These are phyloP conservation scores for Sporophila hypoxantha DNA, from an alignment of 2,113 vertebrate species.

Conservation along the genomic window DNA sequence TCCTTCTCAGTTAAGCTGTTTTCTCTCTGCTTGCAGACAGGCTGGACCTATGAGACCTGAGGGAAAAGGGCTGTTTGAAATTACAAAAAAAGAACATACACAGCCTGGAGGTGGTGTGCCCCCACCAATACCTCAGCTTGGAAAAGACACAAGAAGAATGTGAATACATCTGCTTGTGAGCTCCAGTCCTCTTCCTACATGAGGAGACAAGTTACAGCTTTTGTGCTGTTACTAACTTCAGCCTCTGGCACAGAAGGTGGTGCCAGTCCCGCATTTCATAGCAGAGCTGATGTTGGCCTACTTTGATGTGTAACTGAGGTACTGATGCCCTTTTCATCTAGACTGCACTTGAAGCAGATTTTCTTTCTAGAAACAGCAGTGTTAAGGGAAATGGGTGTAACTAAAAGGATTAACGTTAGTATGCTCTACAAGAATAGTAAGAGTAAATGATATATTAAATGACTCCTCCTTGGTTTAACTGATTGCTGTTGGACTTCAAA, in stretches of 20 bases:
- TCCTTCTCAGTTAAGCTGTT: background rate
- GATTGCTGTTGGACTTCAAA: background rate
- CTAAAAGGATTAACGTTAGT: background rate
- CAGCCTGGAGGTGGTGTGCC: background rate
- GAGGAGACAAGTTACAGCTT: background rate
- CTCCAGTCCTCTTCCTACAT: background rate
- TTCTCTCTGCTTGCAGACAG: background rate
- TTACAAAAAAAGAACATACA: background rate
- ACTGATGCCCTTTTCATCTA: background rate
- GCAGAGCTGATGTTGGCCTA: background rate
- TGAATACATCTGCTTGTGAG: background rate
- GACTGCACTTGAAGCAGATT: background rate
- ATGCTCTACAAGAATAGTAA: background rate
- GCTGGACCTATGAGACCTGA: background rate
- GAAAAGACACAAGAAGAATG: background rate
- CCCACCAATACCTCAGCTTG: no score
- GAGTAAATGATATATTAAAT: background rate
- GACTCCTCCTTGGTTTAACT: background rate
- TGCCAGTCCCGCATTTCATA: fast-evolving
- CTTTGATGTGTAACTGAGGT: background rate
- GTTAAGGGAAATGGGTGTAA: background rate
- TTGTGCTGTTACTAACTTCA: background rate
- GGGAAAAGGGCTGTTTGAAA: background rate
- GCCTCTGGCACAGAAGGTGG: background rate
- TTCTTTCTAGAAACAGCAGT: background rate